Conservation (phyloP, 2,113 vertebrate species). For the Anarhynchus alexandrinus region DNA sequence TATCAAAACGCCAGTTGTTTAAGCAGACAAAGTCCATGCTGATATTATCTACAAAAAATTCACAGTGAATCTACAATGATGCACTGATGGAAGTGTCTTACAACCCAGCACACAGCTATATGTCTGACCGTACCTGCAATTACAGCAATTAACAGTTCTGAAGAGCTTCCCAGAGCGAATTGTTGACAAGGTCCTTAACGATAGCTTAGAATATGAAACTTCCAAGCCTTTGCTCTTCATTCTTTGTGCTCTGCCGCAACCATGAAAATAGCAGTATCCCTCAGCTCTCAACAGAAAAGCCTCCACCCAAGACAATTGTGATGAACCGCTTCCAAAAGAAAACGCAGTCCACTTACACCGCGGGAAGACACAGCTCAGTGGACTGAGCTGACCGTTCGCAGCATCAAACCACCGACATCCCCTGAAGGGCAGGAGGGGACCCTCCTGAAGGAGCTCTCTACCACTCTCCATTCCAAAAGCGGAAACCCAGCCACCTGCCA, state of each 20-base stretch:
- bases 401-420: neutral
- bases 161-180: neutral
- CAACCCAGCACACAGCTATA: neutral
- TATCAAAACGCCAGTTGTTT: neutral
- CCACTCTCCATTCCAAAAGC: neutral
- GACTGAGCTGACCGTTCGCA: neutral
- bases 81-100: neutral
- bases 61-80: neutral
- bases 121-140: neutral
- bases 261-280: neutral
- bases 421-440: neutral
- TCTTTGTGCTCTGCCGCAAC: neutral
- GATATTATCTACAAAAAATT: neutral
- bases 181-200: neutral
- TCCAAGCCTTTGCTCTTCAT: neutral
- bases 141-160: neutral
- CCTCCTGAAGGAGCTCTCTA: neutral
- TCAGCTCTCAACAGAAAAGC: neutral
- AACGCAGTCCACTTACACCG: neutral
- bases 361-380: neutral
- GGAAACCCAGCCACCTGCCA: neutral
- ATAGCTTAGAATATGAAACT: neutral
- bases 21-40: neutral
- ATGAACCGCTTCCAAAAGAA: neutral
- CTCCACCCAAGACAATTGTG: neutral